Percentiles rank a stretch among this genome's conserved stretches.
Evolutionary conservation across 2,113 vertebrate genomes (phyloP).

Genomic region (Prietella phreatophila): DNA sequence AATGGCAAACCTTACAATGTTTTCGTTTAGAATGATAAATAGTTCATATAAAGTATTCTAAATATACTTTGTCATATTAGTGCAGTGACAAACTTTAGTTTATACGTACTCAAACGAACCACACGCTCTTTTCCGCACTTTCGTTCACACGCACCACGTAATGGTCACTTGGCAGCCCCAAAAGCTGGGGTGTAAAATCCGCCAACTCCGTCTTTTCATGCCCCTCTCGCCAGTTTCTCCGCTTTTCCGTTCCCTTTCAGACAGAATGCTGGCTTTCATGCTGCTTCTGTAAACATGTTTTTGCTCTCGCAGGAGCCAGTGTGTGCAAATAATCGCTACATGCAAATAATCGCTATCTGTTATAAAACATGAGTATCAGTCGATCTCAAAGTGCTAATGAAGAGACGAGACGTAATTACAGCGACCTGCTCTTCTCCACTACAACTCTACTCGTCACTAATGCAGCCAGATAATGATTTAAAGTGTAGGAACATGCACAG

Average conservation of each 20-base stretch:
- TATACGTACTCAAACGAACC: neutral
- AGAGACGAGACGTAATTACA: neutral
- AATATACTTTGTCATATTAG: neutral
- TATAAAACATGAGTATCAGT: too few species aligned
- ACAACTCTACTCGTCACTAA: neutral
- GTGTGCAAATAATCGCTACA: too few species aligned
- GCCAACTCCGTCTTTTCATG: neutral
- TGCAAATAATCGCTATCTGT: too few species aligned
- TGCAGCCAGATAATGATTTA: neutral
- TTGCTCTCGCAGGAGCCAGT: neutral
- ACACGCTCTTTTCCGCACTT: neutral
- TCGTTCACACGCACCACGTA: neutral
- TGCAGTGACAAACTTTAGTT: neutral
- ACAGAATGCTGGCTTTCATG: constrained; percentile 3
- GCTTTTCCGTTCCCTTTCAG: neutral
- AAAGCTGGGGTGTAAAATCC: constrained; percentile 10
- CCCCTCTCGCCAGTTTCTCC: neutral
- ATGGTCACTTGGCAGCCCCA: neutral
- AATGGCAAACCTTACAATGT: neutral
- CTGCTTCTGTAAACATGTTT: neutral
- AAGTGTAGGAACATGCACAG: neutral
- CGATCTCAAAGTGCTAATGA: neutral
- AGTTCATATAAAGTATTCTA: neutral
- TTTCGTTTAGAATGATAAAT: neutral
- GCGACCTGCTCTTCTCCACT: too few species aligned